phyloP scores from a whole-genome alignment of 2,113 vertebrate genomes.

The Semnopithecus entellus region DNA sequence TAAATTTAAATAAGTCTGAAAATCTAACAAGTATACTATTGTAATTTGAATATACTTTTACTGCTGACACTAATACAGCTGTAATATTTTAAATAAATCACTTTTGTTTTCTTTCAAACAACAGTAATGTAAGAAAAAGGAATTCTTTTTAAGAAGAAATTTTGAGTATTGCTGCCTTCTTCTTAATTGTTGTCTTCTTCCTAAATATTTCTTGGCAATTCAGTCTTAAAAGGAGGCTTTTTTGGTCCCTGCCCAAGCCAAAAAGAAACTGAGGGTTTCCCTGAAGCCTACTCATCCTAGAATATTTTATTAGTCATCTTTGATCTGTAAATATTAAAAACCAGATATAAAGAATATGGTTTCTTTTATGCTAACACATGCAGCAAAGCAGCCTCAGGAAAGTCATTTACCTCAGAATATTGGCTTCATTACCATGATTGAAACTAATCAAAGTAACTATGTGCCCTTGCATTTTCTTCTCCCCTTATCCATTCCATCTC shows the following conservation, averaged over 20 bases:
- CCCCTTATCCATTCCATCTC: background rate
- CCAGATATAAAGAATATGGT: background rate
- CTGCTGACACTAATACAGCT: background rate
- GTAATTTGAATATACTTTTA: background rate
- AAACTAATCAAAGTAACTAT: background rate
- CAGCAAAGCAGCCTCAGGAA: background rate
- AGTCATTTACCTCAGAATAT: background rate
- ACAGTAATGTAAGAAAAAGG: background rate
- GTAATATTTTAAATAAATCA: background rate
- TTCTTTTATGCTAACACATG: background rate
- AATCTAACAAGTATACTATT: background rate
- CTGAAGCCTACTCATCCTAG: background rate
- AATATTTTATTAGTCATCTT: conserved; percentile 9
- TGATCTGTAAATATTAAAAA: conserved; percentile 41
- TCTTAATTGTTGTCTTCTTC: background rate
- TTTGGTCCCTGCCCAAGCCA: background rate
- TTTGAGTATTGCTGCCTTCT: background rate
- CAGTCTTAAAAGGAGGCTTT: background rate
- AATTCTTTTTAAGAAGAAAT: background rate
- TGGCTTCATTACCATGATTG: background rate
- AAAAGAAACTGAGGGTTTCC: conserved; percentile 28
- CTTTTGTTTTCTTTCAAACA: conserved; percentile 17
- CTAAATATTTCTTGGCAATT: conserved; percentile 14
- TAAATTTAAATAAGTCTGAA: background rate
- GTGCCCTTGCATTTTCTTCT: background rate